Base-by-base conservation (phyloP, 35 echinoderm and acorn worm species). In the Acanthaster planci region DNA sequence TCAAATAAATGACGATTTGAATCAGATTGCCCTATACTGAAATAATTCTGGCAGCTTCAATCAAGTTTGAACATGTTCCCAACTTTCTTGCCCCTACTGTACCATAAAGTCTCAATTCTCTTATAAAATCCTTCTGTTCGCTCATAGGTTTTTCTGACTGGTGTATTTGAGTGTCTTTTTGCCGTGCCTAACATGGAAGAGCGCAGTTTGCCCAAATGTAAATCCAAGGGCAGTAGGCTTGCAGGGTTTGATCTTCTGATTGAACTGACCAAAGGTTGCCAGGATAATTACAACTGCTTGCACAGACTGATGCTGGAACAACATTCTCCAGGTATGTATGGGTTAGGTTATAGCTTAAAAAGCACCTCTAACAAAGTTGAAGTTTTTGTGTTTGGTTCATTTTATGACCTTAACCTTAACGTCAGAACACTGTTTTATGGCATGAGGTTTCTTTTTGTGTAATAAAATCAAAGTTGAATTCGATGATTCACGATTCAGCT, bases 81-180 rank as follows among this genome's bases (percentile, higher is more conserved):
- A n/a, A n/a, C 42, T 47, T 47, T 4, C 42, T 12, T 47, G 4
- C 4, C 12, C 42, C 12, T 47, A 6, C 12, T 47, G 12, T 12
- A 47, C 4, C 12, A 47, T 47, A 47, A 47, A 47, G 42, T 47
- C 42, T 47, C 42, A n/a, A n/a, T n/a, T 47, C 42, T 47, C 4
- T 47, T 4, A 6, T 47, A 21, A 35, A 2, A 72, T 23, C 64
- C 0, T 26, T 16, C 42, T 40, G 14, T 79, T 39, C 42, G 37
- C 67, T 26, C 19, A 27, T 37, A 93, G 92, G 83, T 52, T 15
- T 93, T 93, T 85, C 68, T 93, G 26, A 40, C 64, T 34, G 76
- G 82, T 12, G 78, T 93, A 8, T 93, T 93, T 86, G 86, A 93
- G 30, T 89, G 86, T 72, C 77, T 94, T 17, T 94, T 94, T 86